Evolutionary conservation across 2,888 invertebrate species (phyloP), one percentile per base, ranked within the genome.

Genomic region (Eledona agricola): DNA sequence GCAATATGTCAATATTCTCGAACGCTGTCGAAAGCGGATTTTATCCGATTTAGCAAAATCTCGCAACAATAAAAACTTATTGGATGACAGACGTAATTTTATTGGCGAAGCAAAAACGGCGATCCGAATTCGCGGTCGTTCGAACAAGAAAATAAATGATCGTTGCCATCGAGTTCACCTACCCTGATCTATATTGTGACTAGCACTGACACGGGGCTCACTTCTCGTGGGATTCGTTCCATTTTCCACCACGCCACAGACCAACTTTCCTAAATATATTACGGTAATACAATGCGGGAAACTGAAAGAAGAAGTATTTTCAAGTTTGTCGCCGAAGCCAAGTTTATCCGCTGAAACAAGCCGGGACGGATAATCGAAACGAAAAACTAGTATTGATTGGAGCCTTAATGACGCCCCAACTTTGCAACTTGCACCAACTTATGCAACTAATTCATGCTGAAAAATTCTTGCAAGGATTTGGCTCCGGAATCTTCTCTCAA

Each of bases 111-210:
- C n/a, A n/a, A n/a, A n/a, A n/a, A n/a, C n/a, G n/a, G n/a, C n/a
- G n/a, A n/a, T n/a, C n/a, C n/a, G n/a, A n/a, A n/a, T n/a, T n/a
- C n/a, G n/a, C n/a, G n/a, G n/a, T n/a, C n/a, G n/a, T n/a, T n/a
- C n/a, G 40, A 25, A 5, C 2, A 12, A n/a, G 37, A 23, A 43
- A 51, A 51, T 37, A 51, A 51, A 51, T 43, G 51, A 29, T 35
- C 22, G 43, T 50, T 51, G 51, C 51, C 43, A 37, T 12, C 9
- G 35, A 31, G 34, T 51, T 42, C 50, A 51, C 40, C 42, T 32
- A 26, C 32, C 9, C 51, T 51, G 42, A 43, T 51, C 51, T 40
- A 43, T 43, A 51, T 51, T 51, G 43, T 35, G 34, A 34, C 46
- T 46, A 46, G 43, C 32, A 32, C 43, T 32, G 43, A 46, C 46